These are phyloP conservation scores for Dissostichus mawsoni DNA, from an alignment of 2,113 vertebrate species.

Conservation along the genomic window DNA sequence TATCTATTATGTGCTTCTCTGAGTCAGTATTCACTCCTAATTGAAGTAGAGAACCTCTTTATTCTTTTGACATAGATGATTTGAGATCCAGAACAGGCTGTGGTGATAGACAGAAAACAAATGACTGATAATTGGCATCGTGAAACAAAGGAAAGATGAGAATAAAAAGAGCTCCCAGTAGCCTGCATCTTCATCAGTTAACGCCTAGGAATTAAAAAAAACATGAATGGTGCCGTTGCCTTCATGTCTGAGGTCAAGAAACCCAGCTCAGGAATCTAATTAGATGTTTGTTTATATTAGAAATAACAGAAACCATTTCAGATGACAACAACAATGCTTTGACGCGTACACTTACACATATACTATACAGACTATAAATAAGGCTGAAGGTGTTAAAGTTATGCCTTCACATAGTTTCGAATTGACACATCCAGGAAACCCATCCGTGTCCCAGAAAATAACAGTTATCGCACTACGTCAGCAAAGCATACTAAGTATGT, in stretches of 20 bases:
- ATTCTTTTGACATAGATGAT: constrained; percentile 50
- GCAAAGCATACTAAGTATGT: background rate
- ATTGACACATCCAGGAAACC: constrained; percentile 3
- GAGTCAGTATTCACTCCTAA: constrained; percentile 42
- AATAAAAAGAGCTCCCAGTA: background rate
- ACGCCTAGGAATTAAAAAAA: constrained; percentile 13
- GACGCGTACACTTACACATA: background rate
- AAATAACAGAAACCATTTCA: constrained; percentile 6
- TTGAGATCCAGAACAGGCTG: constrained; percentile 33
- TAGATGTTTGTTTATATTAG: constrained; percentile 30
- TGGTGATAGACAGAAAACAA: constrained; percentile 23
- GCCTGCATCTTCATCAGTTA: constrained; percentile 15
- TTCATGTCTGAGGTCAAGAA: constrained; percentile 30
- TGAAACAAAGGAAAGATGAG: background rate
- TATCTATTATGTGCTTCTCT: constrained; percentile 13
- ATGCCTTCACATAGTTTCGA: background rate
- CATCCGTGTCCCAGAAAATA: background rate
- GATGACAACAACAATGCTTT: background rate
- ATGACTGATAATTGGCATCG: constrained; percentile 3
- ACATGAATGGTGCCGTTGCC: constrained; percentile 20
- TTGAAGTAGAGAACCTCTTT: constrained; percentile 30
- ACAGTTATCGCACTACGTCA: background rate
- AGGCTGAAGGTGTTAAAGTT: background rate
- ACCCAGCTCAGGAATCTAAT: constrained; percentile 26
- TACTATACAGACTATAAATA: background rate